Base-by-base conservation (phyloP, 2,113 vertebrate species). In the Morone chrysops region DNA sequence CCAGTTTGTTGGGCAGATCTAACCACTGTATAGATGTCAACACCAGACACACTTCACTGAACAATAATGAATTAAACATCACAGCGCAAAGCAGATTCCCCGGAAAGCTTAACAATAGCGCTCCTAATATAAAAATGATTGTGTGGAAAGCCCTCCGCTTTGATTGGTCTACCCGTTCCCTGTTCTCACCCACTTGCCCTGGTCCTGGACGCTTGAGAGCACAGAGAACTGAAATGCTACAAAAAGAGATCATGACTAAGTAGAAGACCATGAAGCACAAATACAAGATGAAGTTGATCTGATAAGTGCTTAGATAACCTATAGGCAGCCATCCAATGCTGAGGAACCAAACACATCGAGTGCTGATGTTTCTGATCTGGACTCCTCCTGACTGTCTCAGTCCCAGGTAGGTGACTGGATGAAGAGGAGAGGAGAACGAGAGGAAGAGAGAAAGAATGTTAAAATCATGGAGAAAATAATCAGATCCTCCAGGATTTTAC, bases 101-200 rank as follows among this genome's bases (percentile, higher is more conserved):
- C 1, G 0, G 6, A 43, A 89, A 56, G 25, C 67, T 59, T 0
- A 81, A 13, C 77, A 80, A 8, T 0, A 90, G 22, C 45, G n/a
- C 67, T 11, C 11, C 66, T 17, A 61, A 36, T 40, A 88, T 85
- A 6, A 3, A n/a, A 16, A 60, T 2, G 17, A 88, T 68, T 10
- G 57, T 76, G 53, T 77, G 6, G 22, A 83, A 87, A 40, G 82
- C 90, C 4, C 38, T 82, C 31, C 41, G 59, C 66, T 88, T 89
- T 51, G 72, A 72, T 47, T 71, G 17, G 75, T 78, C 18, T 0
- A n/a, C 75, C 1, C 17, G 22, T 17, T 63, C 17, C 53, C 25
- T 77, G 43, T 72, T 67, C 0, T 57, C 60, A 0, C 70, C 78
- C 56, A 36, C 48, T 13, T 61, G 68, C n/a, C 68, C 83, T 0